These are phyloP conservation scores for Drosophila mayaguana DNA, from an alignment of 2,888 invertebrate genomes.

Conservation along the genomic window DNA sequence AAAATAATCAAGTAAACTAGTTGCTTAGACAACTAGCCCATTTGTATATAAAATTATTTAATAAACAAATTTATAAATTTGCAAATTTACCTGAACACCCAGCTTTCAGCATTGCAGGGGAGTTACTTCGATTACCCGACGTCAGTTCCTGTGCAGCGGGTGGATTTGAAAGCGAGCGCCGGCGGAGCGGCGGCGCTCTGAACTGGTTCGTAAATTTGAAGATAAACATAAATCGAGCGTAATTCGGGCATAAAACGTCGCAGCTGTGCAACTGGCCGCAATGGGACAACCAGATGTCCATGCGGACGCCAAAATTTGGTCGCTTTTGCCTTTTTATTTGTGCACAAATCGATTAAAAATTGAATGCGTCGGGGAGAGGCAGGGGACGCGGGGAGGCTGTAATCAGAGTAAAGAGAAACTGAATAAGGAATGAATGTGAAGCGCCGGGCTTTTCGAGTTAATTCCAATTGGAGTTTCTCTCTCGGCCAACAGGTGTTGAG, in stretches of 20 bases:
- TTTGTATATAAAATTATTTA: too few species aligned
- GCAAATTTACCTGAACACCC: neutral
- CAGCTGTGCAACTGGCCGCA: slow-evolving; percentile 46
- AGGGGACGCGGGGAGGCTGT: neutral
- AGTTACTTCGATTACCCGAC: neutral
- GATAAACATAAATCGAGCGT: slow-evolving; percentile 78
- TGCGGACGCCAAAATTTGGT: slow-evolving; percentile 17
- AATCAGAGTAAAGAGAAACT: slow-evolving; percentile 2
- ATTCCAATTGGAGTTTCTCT: slow-evolving; percentile 25
- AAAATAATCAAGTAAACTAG: too few species aligned
- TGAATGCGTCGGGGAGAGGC: slow-evolving; percentile 25
- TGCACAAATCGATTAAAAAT: slow-evolving; percentile 71
- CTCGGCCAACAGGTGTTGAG: slow-evolving; percentile 15
- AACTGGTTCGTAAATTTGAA: slow-evolving; percentile 68
- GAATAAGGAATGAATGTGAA: slow-evolving; percentile 11
- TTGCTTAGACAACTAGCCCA: too few species aligned
- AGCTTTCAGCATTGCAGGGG: neutral
- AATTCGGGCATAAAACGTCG: slow-evolving; percentile 67
- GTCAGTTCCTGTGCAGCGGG: neutral
- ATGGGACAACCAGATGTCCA: slow-evolving; percentile 49
- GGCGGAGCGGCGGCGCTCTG: neutral
- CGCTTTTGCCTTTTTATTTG: slow-evolving; percentile 31
- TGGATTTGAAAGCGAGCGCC: neutral
- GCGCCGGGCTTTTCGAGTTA: neutral
- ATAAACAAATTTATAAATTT: too few species aligned